Base-by-base conservation (phyloP, 2,888 invertebrate species). In the Norana najaformis region DNA sequence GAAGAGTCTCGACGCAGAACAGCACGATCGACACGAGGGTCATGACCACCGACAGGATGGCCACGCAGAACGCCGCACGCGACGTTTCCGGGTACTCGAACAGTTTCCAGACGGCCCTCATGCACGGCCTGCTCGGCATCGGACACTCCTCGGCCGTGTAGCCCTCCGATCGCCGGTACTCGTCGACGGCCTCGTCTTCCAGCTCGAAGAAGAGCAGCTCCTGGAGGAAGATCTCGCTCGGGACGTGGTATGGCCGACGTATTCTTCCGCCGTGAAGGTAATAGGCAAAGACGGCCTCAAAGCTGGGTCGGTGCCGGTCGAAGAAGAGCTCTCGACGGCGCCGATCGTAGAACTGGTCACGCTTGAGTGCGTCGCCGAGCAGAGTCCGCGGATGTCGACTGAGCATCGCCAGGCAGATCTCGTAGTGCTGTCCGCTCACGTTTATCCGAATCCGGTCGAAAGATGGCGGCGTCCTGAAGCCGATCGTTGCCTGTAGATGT, bases 41-140 rank as follows among this genome's bases (percentile, higher is more conserved):
- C 34, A 94, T 92, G 39, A 94, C 91, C 90, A 95, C 94, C 47
- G 95, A 95, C 83, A 94, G 88, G 30, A 94, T 93, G n/a, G 94
- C 95, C 13, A 95, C 93, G 90, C 93, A 92, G 92, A 94, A 94
- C 85, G 94, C 95, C 13, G 92, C 83, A 83, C 92, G 92, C 35
- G 94, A 94, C n/a, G 94, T 94, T 89, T 95, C 94, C 3, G 95
- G 95, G 92, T 94, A 94, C 90, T 95, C 95, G 93, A 95, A 94
- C 16, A 94, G 91, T 93, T 94, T 93, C 95, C 95, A 95, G 0
- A 95, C 92, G 92, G 93, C 93, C 91, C 93, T 92, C 92, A 94
- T 93, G 90, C 92, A 92, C 36, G 92, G 92, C 89, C 93, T 93
- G 82, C 93, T 93, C 30, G 95, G 95, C 41, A 95, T 92, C 41